A percentile compares a stretch with the other conserved stretches of the same genome.
Conservation (phyloP, 2,888 invertebrate genomes). For the Calliscelio sp. region DNA sequence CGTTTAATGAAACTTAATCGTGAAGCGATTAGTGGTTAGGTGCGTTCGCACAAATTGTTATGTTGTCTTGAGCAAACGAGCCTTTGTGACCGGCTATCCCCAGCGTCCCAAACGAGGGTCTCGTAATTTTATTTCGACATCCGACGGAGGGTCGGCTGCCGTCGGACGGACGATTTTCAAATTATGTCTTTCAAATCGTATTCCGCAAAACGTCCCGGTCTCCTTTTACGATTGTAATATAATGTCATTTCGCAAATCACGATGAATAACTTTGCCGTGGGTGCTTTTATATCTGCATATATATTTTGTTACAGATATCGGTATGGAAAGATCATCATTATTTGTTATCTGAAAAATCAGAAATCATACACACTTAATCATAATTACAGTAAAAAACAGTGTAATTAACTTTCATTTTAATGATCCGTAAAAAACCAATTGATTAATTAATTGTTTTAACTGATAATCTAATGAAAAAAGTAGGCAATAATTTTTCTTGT, state of each 20-base stretch:
- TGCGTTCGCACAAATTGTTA: constrained; percentile 84
- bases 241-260: too few species aligned
- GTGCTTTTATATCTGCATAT: constrained; percentile 52
- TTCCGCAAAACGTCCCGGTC: constrained; percentile 77
- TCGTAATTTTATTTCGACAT: constrained; percentile 86
- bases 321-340: constrained; percentile 34
- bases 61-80: constrained; percentile 82
- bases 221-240: too few species aligned
- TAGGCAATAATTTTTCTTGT: too few species aligned
- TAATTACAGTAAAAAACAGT: too few species aligned
- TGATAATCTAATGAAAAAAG: too few species aligned
- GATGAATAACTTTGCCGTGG: constrained; percentile 40
- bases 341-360: too few species aligned
- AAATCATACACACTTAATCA: too few species aligned
- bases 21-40: constrained; percentile 85
- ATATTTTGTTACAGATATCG: constrained; percentile 56
- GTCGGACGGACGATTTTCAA: constrained; percentile 85
- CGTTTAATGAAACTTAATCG: constrained; percentile 85
- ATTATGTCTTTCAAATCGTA: constrained; percentile 85
- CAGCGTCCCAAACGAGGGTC: constrained; percentile 81
- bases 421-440: too few species aligned
- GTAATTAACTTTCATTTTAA: too few species aligned
- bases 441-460: too few species aligned
- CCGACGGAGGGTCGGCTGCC: constrained; percentile 85
- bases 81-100: constrained; percentile 79